Evolutionary conservation across 2,888 invertebrate genomes (phyloP), one percentile per base, ranked within the genome.

Genomic region (Spicauda simplicius): DNA sequence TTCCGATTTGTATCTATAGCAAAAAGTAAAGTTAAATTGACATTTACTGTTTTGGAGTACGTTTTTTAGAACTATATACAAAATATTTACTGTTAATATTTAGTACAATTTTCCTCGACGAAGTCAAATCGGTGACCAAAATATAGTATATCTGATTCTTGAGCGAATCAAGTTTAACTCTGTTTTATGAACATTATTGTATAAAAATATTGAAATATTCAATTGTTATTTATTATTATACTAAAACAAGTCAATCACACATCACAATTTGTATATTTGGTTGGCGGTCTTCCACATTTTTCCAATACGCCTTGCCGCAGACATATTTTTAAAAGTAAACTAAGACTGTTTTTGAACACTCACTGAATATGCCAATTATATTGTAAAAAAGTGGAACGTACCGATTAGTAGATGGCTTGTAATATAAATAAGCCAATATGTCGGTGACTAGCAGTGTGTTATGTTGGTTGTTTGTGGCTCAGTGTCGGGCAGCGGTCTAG

Each of bases 401-500:
- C 33, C 48, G 48, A 16, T 48, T 16, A 16, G 16, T 48, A 57
- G 3, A 18, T 57, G 57, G 41, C 57, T 41, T 60, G 25, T 25
- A 30, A 45, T 53, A 41, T 14, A 62, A 62, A 30, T 14, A 63
- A 30, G 16, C 30, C 45, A 55, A 63, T 8, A 45, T 62, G 41
- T 55, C 18, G 25, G 6, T 18, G 54, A 45, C 54, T 62, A 37
- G 37, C 50, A 6, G 1, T 33, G 12, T 14, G 11, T 52, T 18
- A 11, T 11, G 30, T 60, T 50, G 41, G 12, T 30, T 18, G 25
- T 59, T 52, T 33, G 19, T 30, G 41, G 52, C 25, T 14, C 52
- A 57, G 56, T 57, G 62, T 78, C 74, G 79, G 78, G 80, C 77
- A 80, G 82, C 83, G 85, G 84, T 90, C 90, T 90, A 90, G 91